A percentile compares a stretch with the other conserved stretches of the same genome.
phyloP scores from a whole-genome alignment of 2,797 vertebrate genomes.

The Hephaestus fuliginosus region DNA sequence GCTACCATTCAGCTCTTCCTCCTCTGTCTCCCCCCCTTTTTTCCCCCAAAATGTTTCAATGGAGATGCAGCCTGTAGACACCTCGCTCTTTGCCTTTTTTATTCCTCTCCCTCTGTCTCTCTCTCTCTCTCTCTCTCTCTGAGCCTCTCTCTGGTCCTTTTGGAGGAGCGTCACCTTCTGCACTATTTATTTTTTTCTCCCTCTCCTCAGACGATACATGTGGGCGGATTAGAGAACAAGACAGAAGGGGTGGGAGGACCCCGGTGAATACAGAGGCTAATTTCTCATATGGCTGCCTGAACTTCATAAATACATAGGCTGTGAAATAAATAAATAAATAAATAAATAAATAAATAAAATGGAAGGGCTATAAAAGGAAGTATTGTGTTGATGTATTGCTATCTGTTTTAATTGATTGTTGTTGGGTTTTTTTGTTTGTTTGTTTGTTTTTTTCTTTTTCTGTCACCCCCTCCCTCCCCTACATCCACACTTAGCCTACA shows the following conservation, averaged over 20 bases:
- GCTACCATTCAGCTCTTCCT: slow-evolving; percentile 80
- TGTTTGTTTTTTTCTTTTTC: no score
- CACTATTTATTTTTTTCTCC: slow-evolving; percentile 56
- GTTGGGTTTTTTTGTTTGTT: not conserved
- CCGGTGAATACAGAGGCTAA: slow-evolving; percentile 75
- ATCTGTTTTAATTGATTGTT: slow-evolving; percentile 44
- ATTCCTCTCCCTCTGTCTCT: slow-evolving; percentile 44
- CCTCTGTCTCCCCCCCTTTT: slow-evolving; percentile 66
- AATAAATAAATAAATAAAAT: not conserved
- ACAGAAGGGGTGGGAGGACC: slow-evolving; percentile 79
- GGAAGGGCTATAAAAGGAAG: not conserved
- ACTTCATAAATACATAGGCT: slow-evolving; percentile 63
- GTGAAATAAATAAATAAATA: not conserved
- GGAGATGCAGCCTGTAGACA: slow-evolving; percentile 81
- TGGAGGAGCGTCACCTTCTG: slow-evolving; percentile 83
- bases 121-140: slow-evolving; percentile 62
- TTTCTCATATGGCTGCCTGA: slow-evolving; percentile 66
- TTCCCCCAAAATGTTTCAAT: slow-evolving; percentile 71
- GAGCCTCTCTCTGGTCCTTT: slow-evolving; percentile 70
- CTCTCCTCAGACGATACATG: slow-evolving; percentile 83
- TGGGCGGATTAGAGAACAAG: slow-evolving; percentile 84
- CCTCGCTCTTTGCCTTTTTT: slow-evolving; percentile 62
- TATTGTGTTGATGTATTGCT: slow-evolving; percentile 28
- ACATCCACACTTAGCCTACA: slow-evolving; percentile 26
- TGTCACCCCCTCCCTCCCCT: no score